Conservation (phyloP, 92 coral and sea anemone species). For the Bergia puertoricense region DNA sequence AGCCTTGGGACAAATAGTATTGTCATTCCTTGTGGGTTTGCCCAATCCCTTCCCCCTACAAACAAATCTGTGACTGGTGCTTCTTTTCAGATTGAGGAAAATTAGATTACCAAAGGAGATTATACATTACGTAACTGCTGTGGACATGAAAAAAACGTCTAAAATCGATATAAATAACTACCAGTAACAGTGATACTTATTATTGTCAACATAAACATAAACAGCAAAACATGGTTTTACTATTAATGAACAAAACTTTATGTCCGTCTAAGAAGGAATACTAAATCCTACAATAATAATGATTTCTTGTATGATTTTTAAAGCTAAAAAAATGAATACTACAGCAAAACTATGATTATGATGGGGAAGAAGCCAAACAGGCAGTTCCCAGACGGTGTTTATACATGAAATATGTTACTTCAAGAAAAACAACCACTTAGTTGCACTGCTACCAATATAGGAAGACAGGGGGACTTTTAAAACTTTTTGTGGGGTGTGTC, state of each 20-base stretch:
- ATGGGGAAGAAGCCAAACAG: too few species aligned
- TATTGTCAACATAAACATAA: background rate
- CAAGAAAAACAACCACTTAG: background rate
- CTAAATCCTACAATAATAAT: background rate
- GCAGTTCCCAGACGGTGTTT: too few species aligned
- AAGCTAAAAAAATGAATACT: too few species aligned
- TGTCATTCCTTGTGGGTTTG: background rate
- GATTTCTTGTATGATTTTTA: background rate
- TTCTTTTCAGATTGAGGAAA: too few species aligned
- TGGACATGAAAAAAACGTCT: too few species aligned
- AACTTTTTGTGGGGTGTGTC: background rate
- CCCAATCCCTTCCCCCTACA: background rate
- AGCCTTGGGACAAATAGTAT: background rate
- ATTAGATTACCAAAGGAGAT: background rate
- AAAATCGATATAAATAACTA: background rate
- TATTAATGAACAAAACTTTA: background rate
- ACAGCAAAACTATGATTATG: background rate
- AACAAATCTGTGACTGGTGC: too few species aligned
- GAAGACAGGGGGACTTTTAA: too few species aligned
- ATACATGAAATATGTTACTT: background rate
- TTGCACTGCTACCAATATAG: background rate
- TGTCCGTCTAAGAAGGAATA: background rate
- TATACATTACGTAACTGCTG: too few species aligned
- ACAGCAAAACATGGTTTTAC: background rate
- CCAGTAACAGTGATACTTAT: background rate